These are phyloP conservation scores for Gastracanthus pulcherrimus DNA, from an alignment of 2,888 invertebrate genomes.

Conservation along the genomic window DNA sequence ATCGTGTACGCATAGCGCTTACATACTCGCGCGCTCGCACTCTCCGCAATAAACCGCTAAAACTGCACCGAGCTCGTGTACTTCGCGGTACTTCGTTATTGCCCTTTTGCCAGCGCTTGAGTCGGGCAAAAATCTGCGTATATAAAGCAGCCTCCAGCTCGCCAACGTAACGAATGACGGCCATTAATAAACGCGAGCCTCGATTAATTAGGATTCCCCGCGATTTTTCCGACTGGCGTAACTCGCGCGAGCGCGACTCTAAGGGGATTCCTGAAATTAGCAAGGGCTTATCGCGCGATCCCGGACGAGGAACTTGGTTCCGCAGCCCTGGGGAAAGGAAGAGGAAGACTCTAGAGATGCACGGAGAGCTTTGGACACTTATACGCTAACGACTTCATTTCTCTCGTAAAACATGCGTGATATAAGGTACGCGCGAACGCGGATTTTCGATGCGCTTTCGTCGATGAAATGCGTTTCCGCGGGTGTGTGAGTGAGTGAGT, in stretches of 20 bases:
- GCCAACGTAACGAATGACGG: constrained; percentile 15
- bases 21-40: neutral
- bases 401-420: constrained; percentile 41
- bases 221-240: neutral
- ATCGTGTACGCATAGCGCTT: neutral
- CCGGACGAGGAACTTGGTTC: neutral
- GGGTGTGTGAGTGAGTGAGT: neutral
- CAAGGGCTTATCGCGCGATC: constrained; percentile 15
- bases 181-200: constrained; percentile 37
- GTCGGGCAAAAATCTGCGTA: neutral
- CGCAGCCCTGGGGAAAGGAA: neutral
- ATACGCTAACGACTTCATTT: constrained; percentile 52
- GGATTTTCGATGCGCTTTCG: too few species aligned
- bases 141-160: neutral
- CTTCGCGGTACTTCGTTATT: constrained; percentile 23
- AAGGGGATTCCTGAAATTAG: constrained; percentile 42
- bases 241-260: neutral
- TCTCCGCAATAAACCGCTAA: constrained; percentile 34
- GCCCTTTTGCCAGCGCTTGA: neutral
- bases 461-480: neutral
- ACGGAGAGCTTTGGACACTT: neutral
- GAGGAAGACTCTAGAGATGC: neutral
- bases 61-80: constrained; percentile 30
- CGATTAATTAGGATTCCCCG: constrained; percentile 48
- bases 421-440: too few species aligned